Percentiles rank a stretch among this genome's conserved stretches.
These are phyloP conservation scores for Cydia strobilella DNA, from an alignment of 1,140 invertebrate species.

Conservation along the genomic window DNA sequence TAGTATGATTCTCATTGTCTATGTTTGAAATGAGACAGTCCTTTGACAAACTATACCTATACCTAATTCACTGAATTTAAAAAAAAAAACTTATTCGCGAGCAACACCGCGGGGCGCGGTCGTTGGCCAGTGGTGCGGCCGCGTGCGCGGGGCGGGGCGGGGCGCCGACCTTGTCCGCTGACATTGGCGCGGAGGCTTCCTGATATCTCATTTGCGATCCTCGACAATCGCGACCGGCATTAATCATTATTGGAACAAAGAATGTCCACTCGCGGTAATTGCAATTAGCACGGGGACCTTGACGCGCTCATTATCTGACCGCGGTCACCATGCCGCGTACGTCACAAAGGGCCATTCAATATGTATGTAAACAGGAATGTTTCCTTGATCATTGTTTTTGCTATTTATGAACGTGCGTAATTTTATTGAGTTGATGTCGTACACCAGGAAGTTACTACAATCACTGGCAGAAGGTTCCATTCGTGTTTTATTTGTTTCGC, in stretches of 20 bases:
- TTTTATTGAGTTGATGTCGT: conserved; percentile 35
- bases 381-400: conserved; percentile 68
- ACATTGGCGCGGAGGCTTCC: conserved; percentile 74
- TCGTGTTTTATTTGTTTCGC: conserved; percentile 26
- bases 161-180: conserved; percentile 58
- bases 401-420: conserved; percentile 50
- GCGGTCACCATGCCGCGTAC: conserved; percentile 64
- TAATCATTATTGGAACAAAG: conserved; percentile 78
- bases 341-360: conserved; percentile 69
- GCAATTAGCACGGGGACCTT: conserved; percentile 77
- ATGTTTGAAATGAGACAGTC: too few species aligned
- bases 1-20: too few species aligned
- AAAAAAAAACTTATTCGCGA: not conserved
- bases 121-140: conserved; percentile 30
- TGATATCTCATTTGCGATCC: conserved; percentile 72
- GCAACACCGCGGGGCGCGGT: conserved; percentile 10
- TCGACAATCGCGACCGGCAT: conserved; percentile 69
- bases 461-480: conserved; percentile 22
- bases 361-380: conserved; percentile 60
- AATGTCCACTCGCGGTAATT: conserved; percentile 78
- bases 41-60: too few species aligned
- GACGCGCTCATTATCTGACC: conserved; percentile 65
- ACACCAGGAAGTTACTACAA: conserved; percentile 44
- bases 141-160: conserved; percentile 27
- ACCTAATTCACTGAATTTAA: too few species aligned